These are phyloP conservation scores for Tipula lateralis DNA, from an alignment of 2,888 invertebrate genomes.

Conservation along the genomic window DNA sequence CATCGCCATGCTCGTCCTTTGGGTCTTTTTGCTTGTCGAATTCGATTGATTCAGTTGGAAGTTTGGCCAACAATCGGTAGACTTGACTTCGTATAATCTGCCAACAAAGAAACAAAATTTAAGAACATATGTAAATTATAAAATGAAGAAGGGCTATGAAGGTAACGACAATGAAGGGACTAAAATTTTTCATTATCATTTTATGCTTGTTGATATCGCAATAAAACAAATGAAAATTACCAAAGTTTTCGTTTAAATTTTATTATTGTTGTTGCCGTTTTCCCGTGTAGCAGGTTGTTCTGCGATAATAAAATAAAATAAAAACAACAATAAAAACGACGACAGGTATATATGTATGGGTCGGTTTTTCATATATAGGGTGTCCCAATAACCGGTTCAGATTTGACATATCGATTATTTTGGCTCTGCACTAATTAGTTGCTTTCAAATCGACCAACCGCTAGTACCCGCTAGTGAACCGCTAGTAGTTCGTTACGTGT, in stretches of 20 bases:
- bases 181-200: not conserved
- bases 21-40: conserved; percentile 48
- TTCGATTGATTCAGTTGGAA: conserved; percentile 44
- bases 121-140: not conserved
- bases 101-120: not conserved
- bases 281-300: not conserved
- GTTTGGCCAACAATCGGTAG: conserved; percentile 45
- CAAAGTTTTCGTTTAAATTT: not conserved
- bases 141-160: not conserved
- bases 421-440: too few relatives aligned
- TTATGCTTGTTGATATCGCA: not conserved
- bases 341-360: not conserved
- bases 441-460: too few relatives aligned
- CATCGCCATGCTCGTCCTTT: conserved; percentile 44
- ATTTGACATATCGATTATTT: too few relatives aligned
- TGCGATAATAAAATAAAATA: not conserved
- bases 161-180: not conserved
- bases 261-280: not conserved
- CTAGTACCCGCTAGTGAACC: too few relatives aligned
- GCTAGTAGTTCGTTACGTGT: too few relatives aligned
- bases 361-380: not conserved
- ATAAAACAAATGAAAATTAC: conserved; percentile 4
- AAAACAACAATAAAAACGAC: not conserved
- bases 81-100: conserved; percentile 48
- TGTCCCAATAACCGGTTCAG: too few relatives aligned